Evolutionary conservation across 2,797 vertebrate genomes (phyloP).

Genomic region (Notoglanidium macrostoma): DNA sequence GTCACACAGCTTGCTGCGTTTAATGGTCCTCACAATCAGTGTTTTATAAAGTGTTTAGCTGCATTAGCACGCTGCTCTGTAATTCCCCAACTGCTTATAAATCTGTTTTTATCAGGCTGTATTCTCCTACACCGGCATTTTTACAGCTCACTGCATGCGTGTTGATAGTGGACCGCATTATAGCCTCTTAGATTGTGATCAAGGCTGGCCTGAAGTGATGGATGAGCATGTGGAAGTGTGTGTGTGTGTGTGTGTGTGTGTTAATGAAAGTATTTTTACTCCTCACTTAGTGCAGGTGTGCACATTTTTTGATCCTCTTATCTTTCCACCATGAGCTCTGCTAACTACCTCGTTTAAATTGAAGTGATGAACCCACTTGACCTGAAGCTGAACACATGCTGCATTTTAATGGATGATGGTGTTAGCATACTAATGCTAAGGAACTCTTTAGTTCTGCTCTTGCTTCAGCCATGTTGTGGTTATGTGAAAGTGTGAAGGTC

Average conservation of each 20-base stretch:
- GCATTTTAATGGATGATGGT: not conserved
- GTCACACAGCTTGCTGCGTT: conserved; percentile 39
- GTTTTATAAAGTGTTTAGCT: conserved; percentile 28
- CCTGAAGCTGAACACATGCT: conserved; percentile 15
- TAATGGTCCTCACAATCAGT: conserved; percentile 32
- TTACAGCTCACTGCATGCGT: conserved; percentile 17
- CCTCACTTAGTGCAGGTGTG: conserved; percentile 21
- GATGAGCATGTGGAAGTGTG: conserved; percentile 22
- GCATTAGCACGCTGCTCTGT: conserved; percentile 23
- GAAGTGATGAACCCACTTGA: conserved; percentile 48
- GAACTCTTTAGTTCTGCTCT: not conserved
- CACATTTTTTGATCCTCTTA: conserved; percentile 41
- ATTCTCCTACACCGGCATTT: not conserved
- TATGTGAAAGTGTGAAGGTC: not conserved
- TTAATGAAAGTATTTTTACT: not conserved
- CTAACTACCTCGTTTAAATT: conserved; percentile 16
- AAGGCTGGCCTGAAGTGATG: conserved; percentile 13
- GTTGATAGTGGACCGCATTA: conserved; percentile 22
- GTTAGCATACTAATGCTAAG: conserved; percentile 31
- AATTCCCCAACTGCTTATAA: conserved; percentile 5
- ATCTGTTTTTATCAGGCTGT: conserved; percentile 2
- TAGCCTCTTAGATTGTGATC: conserved; percentile 36
- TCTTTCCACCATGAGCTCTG: conserved; percentile 38
- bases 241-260: conserved; percentile 3
- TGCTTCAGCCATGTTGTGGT: not conserved